phyloP scores from a whole-genome alignment of 1,140 invertebrate genomes.

The Hyphantria cunea region DNA sequence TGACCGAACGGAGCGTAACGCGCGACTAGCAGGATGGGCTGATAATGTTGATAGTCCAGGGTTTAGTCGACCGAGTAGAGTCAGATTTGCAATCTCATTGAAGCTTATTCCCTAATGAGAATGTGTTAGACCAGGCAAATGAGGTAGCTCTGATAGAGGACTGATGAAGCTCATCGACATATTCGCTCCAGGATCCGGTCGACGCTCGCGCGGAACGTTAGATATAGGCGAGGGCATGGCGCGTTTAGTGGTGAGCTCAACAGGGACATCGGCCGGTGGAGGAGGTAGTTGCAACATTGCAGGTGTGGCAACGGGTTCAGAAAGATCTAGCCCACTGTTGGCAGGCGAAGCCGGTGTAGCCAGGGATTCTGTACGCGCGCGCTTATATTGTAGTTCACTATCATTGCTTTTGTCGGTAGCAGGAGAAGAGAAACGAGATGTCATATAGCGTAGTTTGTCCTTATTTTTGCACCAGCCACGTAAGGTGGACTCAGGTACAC shows the following conservation, averaged over 20 bases:
- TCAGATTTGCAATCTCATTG: slow-evolving; percentile 83
- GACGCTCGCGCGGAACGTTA: slow-evolving; percentile 44
- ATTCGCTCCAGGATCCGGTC: slow-evolving; percentile 69
- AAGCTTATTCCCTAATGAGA: slow-evolving; percentile 83
- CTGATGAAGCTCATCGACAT: slow-evolving; percentile 83
- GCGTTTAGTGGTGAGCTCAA: slow-evolving; percentile 72
- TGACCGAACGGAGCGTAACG: slow-evolving; percentile 75
- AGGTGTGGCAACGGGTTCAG: slow-evolving; percentile 36
- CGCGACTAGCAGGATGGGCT: too few species aligned
- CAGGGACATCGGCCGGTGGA: slow-evolving; percentile 49
- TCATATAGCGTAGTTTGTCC: slow-evolving; percentile 88
- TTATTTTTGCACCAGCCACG: slow-evolving; percentile 93
- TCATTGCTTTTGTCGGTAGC: slow-evolving; percentile 83
- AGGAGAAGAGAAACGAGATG: slow-evolving; percentile 84
- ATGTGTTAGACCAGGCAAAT: slow-evolving; percentile 79
- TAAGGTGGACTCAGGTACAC: slow-evolving; percentile 91
- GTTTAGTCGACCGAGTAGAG: slow-evolving; percentile 83
- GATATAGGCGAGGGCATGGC: slow-evolving; percentile 54
- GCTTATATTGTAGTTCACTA: slow-evolving; percentile 80
- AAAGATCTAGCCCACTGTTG: slow-evolving; percentile 56
- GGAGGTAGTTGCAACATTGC: slow-evolving; percentile 45
- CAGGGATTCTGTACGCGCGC: slow-evolving; percentile 76
- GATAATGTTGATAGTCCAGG: slow-evolving; percentile 82
- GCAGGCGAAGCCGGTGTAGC: slow-evolving; percentile 54
- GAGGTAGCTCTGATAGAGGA: slow-evolving; percentile 82